A percentile compares a stretch with the other conserved stretches of the same genome.
phyloP scores from a whole-genome alignment of 2,888 invertebrate genomes.

The Desoria tigrina region DNA sequence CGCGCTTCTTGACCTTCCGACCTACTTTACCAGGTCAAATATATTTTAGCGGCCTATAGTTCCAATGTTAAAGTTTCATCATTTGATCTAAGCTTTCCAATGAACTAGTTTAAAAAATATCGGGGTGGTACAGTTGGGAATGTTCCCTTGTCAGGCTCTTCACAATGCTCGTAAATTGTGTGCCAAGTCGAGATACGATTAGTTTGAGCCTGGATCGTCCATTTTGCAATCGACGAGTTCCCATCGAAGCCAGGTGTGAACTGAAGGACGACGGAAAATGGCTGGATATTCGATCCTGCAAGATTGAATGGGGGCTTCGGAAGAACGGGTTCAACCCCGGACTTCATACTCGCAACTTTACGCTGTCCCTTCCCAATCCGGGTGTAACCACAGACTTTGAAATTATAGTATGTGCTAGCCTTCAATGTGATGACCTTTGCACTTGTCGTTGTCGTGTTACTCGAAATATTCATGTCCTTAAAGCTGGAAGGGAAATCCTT shows the following conservation, averaged over 20 bases:
- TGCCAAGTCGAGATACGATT: slow-evolving; percentile 52
- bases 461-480: slow-evolving; percentile 64
- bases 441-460: slow-evolving; percentile 69
- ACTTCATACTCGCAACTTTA: slow-evolving; percentile 84
- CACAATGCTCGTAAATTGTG: slow-evolving; percentile 47
- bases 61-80: too few relatives aligned
- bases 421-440: slow-evolving; percentile 71
- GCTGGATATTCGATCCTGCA: slow-evolving; percentile 91
- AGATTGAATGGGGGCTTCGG: slow-evolving; percentile 87
- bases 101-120: too few relatives aligned
- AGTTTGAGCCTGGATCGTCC: slow-evolving; percentile 78
- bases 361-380: slow-evolving; percentile 78
- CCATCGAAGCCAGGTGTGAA: slow-evolving; percentile 98
- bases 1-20: too few relatives aligned
- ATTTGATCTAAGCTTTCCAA: too few relatives aligned
- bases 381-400: slow-evolving; percentile 86
- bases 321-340: slow-evolving; percentile 94
- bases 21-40: too few relatives aligned
- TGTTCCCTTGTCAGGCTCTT: slow-evolving; percentile 46
- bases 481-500: slow-evolving; percentile 63
- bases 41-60: too few relatives aligned
- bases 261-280: slow-evolving; percentile 90
- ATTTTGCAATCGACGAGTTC: slow-evolving; percentile 92
- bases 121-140: too few relatives aligned
- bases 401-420: slow-evolving; percentile 76